phyloP scores from a whole-genome alignment of 1,140 invertebrate genomes.

The Caenorhabditis latens region DNA sequence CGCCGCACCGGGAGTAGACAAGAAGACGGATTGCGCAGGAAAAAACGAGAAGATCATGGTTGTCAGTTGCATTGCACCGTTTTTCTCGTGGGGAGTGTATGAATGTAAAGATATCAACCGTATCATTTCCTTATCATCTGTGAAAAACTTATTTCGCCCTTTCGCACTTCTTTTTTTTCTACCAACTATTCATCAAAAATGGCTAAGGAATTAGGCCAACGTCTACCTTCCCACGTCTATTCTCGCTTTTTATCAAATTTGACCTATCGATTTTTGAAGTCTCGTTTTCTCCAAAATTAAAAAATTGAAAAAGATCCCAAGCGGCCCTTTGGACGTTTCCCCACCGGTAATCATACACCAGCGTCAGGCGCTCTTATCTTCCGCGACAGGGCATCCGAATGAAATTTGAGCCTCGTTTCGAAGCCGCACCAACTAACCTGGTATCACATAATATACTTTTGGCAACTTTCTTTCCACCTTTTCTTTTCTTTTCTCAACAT shows the following conservation, averaged over 20 bases:
- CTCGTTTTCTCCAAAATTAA: neutral
- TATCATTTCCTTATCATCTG: constrained; percentile 53
- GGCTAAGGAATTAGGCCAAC: constrained; percentile 23
- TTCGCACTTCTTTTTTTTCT: constrained; percentile 45
- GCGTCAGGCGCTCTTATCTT: constrained; percentile 51
- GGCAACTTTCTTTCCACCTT: constrained; percentile 26
- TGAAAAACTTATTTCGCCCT: constrained; percentile 55
- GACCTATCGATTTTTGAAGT: neutral
- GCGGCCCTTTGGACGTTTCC: constrained; percentile 16
- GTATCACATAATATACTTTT: constrained; percentile 57
- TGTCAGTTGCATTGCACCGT: constrained; percentile 49
- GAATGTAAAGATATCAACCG: constrained; percentile 52
- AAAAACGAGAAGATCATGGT: constrained; percentile 49
- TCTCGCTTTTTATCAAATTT: neutral
- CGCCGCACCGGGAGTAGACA: constrained; percentile 3
- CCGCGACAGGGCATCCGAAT: constrained; percentile 55
- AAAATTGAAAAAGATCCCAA: constrained; percentile 41
- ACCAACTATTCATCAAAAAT: constrained; percentile 51
- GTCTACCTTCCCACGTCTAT: neutral
- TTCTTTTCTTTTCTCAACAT: neutral
- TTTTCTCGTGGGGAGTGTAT: constrained; percentile 49
- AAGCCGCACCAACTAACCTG: constrained; percentile 53
- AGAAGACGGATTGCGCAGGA: constrained; percentile 49
- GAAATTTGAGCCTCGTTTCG: constrained; percentile 51
- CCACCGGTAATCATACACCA: constrained; percentile 54